These are phyloP conservation scores for Dipodomys stephensi DNA, from an alignment of 2,113 vertebrate genomes.

Conservation along the genomic window DNA sequence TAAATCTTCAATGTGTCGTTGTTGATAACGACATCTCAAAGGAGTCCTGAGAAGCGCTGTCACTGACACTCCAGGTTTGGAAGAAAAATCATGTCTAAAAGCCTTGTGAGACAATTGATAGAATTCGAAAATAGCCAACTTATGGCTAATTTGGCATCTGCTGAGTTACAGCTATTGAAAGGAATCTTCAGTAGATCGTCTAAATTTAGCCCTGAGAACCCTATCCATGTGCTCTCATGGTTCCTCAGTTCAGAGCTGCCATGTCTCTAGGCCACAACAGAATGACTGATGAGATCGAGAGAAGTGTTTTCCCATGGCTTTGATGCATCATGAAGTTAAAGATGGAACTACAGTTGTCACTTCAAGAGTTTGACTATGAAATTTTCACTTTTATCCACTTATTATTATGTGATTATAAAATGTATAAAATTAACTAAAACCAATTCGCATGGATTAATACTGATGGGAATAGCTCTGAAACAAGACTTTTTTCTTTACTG, in stretches of 20 bases:
- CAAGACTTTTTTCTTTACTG: background rate
- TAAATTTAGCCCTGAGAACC: conserved; percentile 63
- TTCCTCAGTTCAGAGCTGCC: conserved; percentile 49
- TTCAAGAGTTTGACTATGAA: background rate
- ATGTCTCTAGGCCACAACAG: background rate
- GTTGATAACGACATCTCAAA: conserved; percentile 67
- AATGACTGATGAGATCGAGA: conserved; percentile 4
- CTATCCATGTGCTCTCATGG: conserved; percentile 66
- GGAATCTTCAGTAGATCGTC: conserved; percentile 35
- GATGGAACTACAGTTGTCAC: background rate
- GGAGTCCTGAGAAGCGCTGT: conserved; percentile 43
- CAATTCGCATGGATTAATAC: too few species aligned
- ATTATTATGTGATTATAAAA: conserved; percentile 20
- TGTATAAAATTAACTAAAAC: too few species aligned
- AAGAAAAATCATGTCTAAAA: conserved; percentile 69
- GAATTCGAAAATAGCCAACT: conserved; percentile 63
- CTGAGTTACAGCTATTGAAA: conserved; percentile 37
- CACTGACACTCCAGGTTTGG: conserved; percentile 58
- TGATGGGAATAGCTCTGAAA: background rate
- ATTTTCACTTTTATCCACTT: background rate
- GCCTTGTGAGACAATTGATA: conserved; percentile 38
- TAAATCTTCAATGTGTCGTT: conserved; percentile 60
- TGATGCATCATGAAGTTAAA: conserved; percentile 4
- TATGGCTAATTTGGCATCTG: conserved; percentile 71
- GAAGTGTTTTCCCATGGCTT: background rate